Base-by-base conservation (phyloP, 1,140 invertebrate genomes). In the Acromyrmex charruanus region DNA sequence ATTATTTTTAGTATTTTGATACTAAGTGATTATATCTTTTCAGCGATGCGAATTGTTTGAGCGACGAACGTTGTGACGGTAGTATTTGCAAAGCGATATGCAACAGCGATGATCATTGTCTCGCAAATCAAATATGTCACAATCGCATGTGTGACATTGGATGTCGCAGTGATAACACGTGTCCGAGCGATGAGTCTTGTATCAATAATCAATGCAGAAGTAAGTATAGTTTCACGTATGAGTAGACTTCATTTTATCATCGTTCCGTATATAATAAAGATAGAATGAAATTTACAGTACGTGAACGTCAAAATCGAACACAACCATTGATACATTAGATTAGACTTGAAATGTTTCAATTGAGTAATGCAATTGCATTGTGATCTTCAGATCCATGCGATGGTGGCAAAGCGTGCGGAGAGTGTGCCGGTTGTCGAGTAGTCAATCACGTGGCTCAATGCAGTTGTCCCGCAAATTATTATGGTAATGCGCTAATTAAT, bases 71-170 rank as follows among this genome's bases (percentile, higher is more conserved):
- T 86, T 99, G 98, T 94, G 96, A 98, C 68, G 96, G 96, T 55
- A 98, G 97, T 53, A 96, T 97, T 25, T 99, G 98, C 91, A 97
- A 97, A 93, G 96, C 97, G 4, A 97, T 98, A 25, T 99, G 98
- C 91, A 98, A 98, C 93, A 98, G 97, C 75, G 98, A 99, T 92
- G 96, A 96, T 55, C 97, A 97, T 75, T 99, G 98, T 92, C 96
- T 96, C 51, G 93, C 96, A 0, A 97, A 97, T 90, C 97, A 98
- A 93, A 98, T 98, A 90, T 99, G 98, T 92, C 97, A 98, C 93
- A 98, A 98, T 89, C 96, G 98, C 87, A 95, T 98, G 85, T 99
- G 98, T 93, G 97, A 98, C 87, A 96, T 97, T 89, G 98, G 98
- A 21, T 99, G 98, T 93, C 96, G 98, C 53, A 98, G 96, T 92